Conservation (phyloP, 2,888 invertebrate species). For the Lucinisca nassula region DNA sequence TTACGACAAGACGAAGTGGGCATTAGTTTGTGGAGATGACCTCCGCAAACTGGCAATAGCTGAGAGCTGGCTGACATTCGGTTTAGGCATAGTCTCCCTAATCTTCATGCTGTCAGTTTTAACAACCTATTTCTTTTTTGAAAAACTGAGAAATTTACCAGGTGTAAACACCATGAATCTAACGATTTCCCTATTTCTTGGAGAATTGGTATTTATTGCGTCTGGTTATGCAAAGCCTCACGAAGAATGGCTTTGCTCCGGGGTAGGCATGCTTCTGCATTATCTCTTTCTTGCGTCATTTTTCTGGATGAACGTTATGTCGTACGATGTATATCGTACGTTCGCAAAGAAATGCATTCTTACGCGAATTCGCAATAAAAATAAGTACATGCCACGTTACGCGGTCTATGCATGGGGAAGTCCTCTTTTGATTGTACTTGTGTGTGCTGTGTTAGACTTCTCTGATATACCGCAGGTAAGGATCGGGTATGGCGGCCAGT, state of each 20-base stretch:
- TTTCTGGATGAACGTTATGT: conserved; percentile 92
- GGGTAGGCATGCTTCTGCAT: conserved; percentile 91
- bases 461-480: conserved; percentile 63
- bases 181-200: conserved; percentile 84
- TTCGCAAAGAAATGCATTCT: conserved; percentile 88
- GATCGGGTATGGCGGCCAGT: conserved; percentile 77
- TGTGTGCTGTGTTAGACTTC: conserved; percentile 84
- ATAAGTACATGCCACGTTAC: conserved; percentile 80
- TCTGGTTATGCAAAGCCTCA: conserved; percentile 67
- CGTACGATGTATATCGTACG: conserved; percentile 89
- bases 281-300: conserved; percentile 91
- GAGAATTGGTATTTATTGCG: conserved; percentile 84
- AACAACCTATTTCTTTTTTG: conserved; percentile 85
- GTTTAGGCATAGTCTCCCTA: conserved; percentile 83
- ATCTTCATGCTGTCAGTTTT: conserved; percentile 83
- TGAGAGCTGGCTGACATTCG: conserved; percentile 78
- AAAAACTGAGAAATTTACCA: conserved; percentile 86
- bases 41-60: conserved; percentile 68
- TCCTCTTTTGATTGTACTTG: conserved; percentile 89
- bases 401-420: conserved; percentile 91
- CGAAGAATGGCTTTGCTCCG: conserved; percentile 87
- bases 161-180: conserved; percentile 87
- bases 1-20: conserved; percentile 15
- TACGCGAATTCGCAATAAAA: conserved; percentile 73
- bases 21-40: conserved; percentile 68